phyloP scores from a whole-genome alignment of 2,888 invertebrate genomes.

The Caenorhabditis sinica region DNA sequence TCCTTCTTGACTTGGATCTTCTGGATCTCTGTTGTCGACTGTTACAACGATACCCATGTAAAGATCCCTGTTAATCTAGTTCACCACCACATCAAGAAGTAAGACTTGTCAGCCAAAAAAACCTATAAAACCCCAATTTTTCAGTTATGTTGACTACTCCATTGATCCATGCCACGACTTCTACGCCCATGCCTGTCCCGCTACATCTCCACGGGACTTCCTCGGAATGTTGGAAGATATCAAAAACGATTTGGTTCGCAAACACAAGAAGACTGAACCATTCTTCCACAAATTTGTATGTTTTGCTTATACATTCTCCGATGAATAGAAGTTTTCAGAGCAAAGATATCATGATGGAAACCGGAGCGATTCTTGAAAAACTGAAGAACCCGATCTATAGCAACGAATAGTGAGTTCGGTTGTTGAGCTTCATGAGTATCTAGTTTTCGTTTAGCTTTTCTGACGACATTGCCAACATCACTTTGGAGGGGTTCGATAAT shows the following conservation, averaged over 20 bases:
- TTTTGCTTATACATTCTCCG: not conserved
- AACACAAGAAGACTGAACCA: not conserved
- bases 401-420: too few species aligned
- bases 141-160: not conserved
- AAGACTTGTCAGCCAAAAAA: too few species aligned
- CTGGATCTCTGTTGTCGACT: too few species aligned
- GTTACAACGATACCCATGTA: too few species aligned
- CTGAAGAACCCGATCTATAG: too few species aligned
- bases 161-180: conserved; percentile 6
- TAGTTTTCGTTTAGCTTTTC: too few species aligned
- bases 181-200: not conserved
- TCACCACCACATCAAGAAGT: conserved; percentile 2
- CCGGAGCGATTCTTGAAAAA: too few species aligned
- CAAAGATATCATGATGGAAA: too few species aligned
- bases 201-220: not conserved
- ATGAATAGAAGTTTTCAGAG: not conserved
- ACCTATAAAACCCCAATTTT: not conserved
- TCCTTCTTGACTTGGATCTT: not conserved
- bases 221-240: not conserved
- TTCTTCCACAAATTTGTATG: not conserved
- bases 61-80: not conserved
- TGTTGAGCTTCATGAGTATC: too few species aligned
- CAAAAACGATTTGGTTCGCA: not conserved
- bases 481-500: not conserved
- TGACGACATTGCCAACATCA: not conserved